Conservation (phyloP, 2,113 vertebrate species). For the Phrynosoma platyrhinos region DNA sequence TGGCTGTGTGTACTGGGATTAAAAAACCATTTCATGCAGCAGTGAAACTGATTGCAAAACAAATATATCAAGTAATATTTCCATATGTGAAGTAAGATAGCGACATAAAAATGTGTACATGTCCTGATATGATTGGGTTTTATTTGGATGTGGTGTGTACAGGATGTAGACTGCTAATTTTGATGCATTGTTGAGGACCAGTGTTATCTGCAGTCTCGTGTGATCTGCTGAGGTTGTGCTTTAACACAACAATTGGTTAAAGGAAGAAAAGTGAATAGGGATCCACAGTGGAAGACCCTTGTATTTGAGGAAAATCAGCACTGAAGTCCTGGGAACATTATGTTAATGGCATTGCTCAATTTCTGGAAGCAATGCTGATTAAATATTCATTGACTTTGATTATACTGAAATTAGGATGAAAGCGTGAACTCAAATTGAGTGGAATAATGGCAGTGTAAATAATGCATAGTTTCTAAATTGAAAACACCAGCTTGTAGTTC, state of each 20-base stretch:
- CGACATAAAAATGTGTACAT: conserved; percentile 71
- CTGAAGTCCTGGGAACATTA: conserved; percentile 86
- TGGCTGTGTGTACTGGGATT: conserved; percentile 59
- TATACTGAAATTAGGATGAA: conserved; percentile 92
- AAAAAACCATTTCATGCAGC: conserved; percentile 34
- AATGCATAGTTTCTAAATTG: conserved; percentile 91
- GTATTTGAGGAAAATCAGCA: conserved; percentile 81
- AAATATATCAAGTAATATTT: neutral
- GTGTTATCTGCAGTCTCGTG: conserved; percentile 7
- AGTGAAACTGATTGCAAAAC: neutral
- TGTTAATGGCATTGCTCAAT: conserved; percentile 90
- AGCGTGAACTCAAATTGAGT: conserved; percentile 87
- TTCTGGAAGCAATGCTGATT: conserved; percentile 90
- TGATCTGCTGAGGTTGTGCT: conserved; percentile 27
- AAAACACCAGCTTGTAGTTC: conserved; percentile 85
- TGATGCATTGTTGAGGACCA: neutral
- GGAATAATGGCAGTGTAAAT: conserved; percentile 91
- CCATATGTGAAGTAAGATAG: conserved; percentile 32
- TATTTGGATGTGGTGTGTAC: neutral
- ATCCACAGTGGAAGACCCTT: conserved; percentile 67
- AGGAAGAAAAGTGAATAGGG: conserved; percentile 53
- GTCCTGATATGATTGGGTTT: conserved; percentile 33
- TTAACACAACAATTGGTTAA: conserved; percentile 51
- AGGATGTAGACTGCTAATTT: neutral
- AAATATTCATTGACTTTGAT: conserved; percentile 95